Evolutionary conservation across 2,888 invertebrate species (phyloP).

Genomic region (Arge pagana): DNA sequence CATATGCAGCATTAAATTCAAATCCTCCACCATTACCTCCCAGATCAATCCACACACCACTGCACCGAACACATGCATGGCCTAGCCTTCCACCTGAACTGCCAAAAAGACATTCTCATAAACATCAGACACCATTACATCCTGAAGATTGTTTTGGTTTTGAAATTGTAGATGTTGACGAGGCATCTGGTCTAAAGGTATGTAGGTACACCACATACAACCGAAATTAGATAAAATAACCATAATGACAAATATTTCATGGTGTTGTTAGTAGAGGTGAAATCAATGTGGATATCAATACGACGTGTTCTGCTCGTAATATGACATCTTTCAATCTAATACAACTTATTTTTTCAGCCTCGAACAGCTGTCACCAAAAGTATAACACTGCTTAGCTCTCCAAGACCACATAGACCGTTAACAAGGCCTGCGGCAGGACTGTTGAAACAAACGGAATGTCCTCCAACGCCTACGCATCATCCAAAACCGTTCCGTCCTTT

Average conservation of each 20-base stretch:
- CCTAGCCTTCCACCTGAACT: slow-evolving; percentile 69
- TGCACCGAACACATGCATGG: slow-evolving; percentile 70
- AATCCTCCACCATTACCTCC: slow-evolving; percentile 71
- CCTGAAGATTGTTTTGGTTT: slow-evolving; percentile 82
- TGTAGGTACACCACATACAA: not conserved
- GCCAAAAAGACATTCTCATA: slow-evolving; percentile 71
- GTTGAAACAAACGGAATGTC: slow-evolving; percentile 69
- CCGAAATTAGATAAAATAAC: slow-evolving; percentile 17
- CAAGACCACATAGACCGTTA: slow-evolving; percentile 57
- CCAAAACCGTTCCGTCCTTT: slow-evolving; percentile 69
- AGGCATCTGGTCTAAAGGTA: slow-evolving; percentile 57
- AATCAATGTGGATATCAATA: not conserved
- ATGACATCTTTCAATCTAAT: not conserved
- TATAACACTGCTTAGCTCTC: slow-evolving; percentile 60
- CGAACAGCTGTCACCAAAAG: slow-evolving; percentile 54
- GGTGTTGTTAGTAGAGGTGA: not conserved
- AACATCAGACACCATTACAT: slow-evolving; percentile 62
- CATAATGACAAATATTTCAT: too few species aligned
- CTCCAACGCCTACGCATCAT: slow-evolving; percentile 87
- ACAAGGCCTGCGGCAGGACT: slow-evolving; percentile 40
- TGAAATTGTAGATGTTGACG: slow-evolving; percentile 84
- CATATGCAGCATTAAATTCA: slow-evolving; percentile 47
- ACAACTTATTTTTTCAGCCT: slow-evolving; percentile 37
- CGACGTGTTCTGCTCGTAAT: not conserved
- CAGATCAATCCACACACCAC: slow-evolving; percentile 72